Evolutionary conservation across 2,797 vertebrate species (phyloP).

Genomic region (Sebastes vulpes): DNA sequence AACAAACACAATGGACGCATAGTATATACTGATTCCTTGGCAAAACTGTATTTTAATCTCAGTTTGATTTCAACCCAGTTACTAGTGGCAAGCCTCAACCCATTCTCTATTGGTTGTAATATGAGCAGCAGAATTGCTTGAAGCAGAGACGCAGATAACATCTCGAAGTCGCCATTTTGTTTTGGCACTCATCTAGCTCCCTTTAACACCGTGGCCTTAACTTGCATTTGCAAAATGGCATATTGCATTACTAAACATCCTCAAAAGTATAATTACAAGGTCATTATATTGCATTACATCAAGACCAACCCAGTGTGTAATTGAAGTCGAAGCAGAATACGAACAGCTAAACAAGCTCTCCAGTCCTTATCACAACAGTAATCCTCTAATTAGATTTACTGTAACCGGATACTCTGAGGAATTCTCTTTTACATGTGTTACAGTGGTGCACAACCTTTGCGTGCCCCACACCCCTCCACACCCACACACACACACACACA

Average conservation of each 20-base stretch:
- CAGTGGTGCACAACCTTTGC: conserved; percentile 35
- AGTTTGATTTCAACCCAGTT: background rate
- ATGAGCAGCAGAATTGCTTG: background rate
- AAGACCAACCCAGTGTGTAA: conserved; percentile 62
- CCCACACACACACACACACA: background rate
- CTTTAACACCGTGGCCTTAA: conserved; percentile 46
- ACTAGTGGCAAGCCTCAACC: background rate
- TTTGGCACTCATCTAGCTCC: conserved; percentile 28
- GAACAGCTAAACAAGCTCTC: conserved; percentile 61
- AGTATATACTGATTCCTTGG: background rate
- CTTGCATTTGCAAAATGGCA: conserved; percentile 57
- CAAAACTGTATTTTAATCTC: background rate
- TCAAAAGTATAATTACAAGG: conserved; percentile 71
- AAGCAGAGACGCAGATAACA: conserved; percentile 13
- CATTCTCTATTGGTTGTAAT: background rate
- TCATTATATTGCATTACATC: conserved; percentile 74
- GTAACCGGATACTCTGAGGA: conserved; percentile 47
- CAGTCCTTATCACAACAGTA: conserved; percentile 75
- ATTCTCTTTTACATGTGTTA: conserved; percentile 59
- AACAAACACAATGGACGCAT: background rate
- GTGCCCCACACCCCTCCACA: conserved; percentile 1
- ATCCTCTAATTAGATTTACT: conserved; percentile 71
- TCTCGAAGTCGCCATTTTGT: conserved; percentile 26
- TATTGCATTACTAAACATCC: conserved; percentile 74
- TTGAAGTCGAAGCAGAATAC: conserved; percentile 60